Conservation (phyloP, 1,140 invertebrate genomes). For the Hycleus cichorii region DNA sequence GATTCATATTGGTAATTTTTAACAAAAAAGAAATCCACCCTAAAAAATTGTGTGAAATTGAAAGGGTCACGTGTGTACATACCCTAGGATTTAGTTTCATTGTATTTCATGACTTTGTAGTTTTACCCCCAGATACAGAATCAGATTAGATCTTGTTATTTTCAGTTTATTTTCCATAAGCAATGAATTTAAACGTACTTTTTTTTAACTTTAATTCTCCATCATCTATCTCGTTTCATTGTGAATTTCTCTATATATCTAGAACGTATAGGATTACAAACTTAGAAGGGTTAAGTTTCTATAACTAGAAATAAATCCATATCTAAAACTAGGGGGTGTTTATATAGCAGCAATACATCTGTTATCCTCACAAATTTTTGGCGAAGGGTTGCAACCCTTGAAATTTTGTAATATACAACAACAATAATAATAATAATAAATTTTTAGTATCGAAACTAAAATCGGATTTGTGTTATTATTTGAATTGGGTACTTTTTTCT, state of each 20-base stretch:
- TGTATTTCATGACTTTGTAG: slow-evolving; percentile 32
- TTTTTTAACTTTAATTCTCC: too few relatives aligned
- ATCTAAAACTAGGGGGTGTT: slow-evolving; percentile 2
- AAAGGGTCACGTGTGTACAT: slow-evolving; percentile 27
- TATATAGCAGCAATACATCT: slow-evolving; percentile 8
- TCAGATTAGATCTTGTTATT: slow-evolving; percentile 11
- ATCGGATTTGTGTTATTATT: too few relatives aligned
- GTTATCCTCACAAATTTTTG: slow-evolving; percentile 10
- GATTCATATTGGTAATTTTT: slow-evolving; percentile 21
- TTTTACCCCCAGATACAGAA: slow-evolving; percentile 22
- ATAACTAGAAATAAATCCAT: slow-evolving; percentile 2
- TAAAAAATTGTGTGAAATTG: slow-evolving; percentile 21
- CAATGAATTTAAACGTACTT: too few relatives aligned
- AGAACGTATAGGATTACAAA: slow-evolving; percentile 10
- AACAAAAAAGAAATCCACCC: slow-evolving; percentile 20
- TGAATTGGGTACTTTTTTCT: too few relatives aligned
- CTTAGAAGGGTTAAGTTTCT: slow-evolving; percentile 12
- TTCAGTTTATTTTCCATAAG: too few relatives aligned
- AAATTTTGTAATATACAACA: neutral
- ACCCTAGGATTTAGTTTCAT: slow-evolving; percentile 21
- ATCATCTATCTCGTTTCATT: neutral
- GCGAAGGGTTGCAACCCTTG: slow-evolving; percentile 9
- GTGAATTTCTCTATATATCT: slow-evolving; percentile 9
- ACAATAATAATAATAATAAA: neutral
- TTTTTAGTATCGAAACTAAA: slow-evolving; percentile 2